Evolutionary conservation across 2,797 vertebrate genomes (phyloP), one percentile per base, ranked within the genome.

Genomic region (Bradypodion pumilum): DNA sequence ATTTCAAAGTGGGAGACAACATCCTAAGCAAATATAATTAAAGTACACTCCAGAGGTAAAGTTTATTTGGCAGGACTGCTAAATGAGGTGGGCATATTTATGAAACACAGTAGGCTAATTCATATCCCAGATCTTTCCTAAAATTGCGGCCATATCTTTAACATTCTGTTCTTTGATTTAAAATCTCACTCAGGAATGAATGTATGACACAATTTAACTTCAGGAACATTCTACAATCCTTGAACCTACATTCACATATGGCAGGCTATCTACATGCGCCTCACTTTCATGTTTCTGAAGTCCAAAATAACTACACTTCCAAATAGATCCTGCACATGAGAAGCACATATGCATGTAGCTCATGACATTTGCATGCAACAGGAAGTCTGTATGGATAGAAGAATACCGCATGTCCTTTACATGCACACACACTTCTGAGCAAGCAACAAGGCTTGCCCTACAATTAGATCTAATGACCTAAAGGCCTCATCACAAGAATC

Each of bases 1-100:
- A 76, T 85, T 81, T 76, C 63, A 70, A 70, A 76, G 25, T 62
- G 27, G 49, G 65, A 65, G 75, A 76, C 79, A 76, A 44, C 73
- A 76, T 59, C 84, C 65, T 85, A 81, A 76, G 74, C n/a, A 85
- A 85, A 85, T 69, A 77, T 69, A 83, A 83, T 76, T 85, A 81
- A 49, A 69, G 49, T 76, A 70, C 37, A 7, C 27, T 69, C 49
- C 70, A 42, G 73, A 85, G 62, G 63, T 8, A 49, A 81, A 75
- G 62, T 85, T 85, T 85, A 76, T 85, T 80, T 75, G 42, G 62
- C 70, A 44, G 73, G 52, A 56, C 73, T 63, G 16, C 42, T 75
- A 85, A 81, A 81, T 6, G 65, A 37, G 63, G 49, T 35, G 59
- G 35, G 77, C 46, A 56, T 69, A 69, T 81, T n/a, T 76, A 69